These are phyloP conservation scores for Drosophila anomalata DNA, from an alignment of 2,888 invertebrate species.

Conservation along the genomic window DNA sequence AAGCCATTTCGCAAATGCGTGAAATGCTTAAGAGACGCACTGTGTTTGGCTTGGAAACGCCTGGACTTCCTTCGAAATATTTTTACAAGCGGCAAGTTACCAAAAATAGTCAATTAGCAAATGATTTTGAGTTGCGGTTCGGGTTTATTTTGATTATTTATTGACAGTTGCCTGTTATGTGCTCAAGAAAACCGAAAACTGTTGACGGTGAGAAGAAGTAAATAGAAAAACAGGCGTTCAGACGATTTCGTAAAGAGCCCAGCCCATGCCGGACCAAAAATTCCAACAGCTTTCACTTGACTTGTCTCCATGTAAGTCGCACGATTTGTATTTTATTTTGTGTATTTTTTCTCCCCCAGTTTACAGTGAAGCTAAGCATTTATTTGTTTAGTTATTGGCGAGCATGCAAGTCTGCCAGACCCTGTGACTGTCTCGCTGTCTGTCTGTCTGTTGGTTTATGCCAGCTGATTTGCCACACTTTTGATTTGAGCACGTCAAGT, in stretches of 20 bases:
- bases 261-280: slow-evolving; percentile 25
- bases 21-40: slow-evolving; percentile 51
- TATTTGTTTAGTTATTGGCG: slow-evolving; percentile 57
- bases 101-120: slow-evolving; percentile 72
- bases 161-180: slow-evolving; percentile 77
- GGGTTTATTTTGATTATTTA: slow-evolving; percentile 76
- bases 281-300: slow-evolving; percentile 62
- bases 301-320: slow-evolving; percentile 28
- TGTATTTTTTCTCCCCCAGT: slow-evolving; percentile 21
- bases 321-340: slow-evolving; percentile 32
- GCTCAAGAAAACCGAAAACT: slow-evolving; percentile 35
- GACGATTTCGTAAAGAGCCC: slow-evolving; percentile 64
- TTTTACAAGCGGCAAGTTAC: slow-evolving; percentile 73
- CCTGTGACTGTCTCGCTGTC: not conserved
- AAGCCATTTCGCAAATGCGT: slow-evolving; percentile 70
- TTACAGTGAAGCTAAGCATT: slow-evolving; percentile 57
- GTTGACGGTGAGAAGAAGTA: slow-evolving; percentile 21
- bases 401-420: slow-evolving; percentile 6
- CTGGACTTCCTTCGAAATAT: slow-evolving; percentile 46
- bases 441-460: slow-evolving; percentile 8
- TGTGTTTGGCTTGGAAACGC: slow-evolving; percentile 20
- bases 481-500: slow-evolving; percentile 75
- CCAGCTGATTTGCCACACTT: slow-evolving; percentile 72
- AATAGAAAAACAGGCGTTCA: slow-evolving; percentile 6
- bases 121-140: slow-evolving; percentile 38